Evolutionary conservation across 2,797 vertebrate species (phyloP), one percentile per base, ranked within the genome.

Genomic region (Chaetodon trifasciatus): DNA sequence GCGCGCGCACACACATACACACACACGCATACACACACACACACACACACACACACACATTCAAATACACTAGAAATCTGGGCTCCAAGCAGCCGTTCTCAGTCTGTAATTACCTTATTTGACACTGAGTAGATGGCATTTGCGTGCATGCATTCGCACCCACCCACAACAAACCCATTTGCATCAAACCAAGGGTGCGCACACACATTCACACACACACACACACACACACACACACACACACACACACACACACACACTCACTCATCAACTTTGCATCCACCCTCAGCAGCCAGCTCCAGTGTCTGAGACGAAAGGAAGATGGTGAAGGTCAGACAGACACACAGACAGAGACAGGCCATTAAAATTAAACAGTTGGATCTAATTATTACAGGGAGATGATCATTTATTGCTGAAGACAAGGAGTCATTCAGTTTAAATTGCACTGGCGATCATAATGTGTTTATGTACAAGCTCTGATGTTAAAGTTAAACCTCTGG

Each of bases 71-170:
- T 24, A 12, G 10, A 67, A 6, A 74, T 53, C 39, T 40, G 11
- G 11, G 15, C 21, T 52, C 47, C 42, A 32, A 32, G 68, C 21
- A 68, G 63, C 23, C 4, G 3, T 44, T 46, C 47, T 56, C 28
- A 40, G 57, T 62, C 52, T 69, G 63, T 64, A 63, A 77, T 79
- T 74, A 81, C 61, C 66, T 81, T 39, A 76, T 81, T 78, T 83
- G 70, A 81, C 70, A 69, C 53, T 60, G 19, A 47, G 53, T 74
- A n/a, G 58, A 81, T 62, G 62, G 17, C 53, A 61, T 70, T 77
- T 57, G 64, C 73, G 83, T 70, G 65, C 74, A 63, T 63, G 57
- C 47, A 44, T 78, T 82, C 28, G 1, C 63, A 52, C 70, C 74
- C 62, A 1, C 76, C 66, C 74, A 82, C 69, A 68, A 55, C 69